Conservation (phyloP, 2,797 vertebrate genomes). For the Sebastes kiyomatsui region DNA sequence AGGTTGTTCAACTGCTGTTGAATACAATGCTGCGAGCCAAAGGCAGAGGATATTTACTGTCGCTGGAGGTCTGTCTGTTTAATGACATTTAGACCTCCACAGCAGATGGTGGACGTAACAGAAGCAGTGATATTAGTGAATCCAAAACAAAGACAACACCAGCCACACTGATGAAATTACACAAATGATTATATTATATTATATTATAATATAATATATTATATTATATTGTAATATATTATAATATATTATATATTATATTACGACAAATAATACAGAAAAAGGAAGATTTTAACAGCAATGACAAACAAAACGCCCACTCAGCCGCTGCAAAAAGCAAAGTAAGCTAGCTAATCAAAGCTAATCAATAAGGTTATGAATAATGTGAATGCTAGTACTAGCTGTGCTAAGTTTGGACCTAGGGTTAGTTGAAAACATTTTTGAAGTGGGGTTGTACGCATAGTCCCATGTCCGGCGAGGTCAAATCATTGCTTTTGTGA, state of each 20-base stretch:
- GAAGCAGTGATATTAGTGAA: slow-evolving; percentile 12
- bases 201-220: too few species aligned
- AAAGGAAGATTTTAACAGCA: not conserved
- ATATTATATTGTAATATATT: too few species aligned
- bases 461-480: too few species aligned
- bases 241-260: too few species aligned
- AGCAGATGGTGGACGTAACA: slow-evolving; percentile 52
- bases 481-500: too few species aligned
- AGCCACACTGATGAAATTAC: slow-evolving; percentile 1
- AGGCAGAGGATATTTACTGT: slow-evolving; percentile 7
- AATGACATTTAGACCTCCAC: slow-evolving; percentile 42
- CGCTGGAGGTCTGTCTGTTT: slow-evolving; percentile 38
- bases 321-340: too few species aligned
- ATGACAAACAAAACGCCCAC: not conserved
- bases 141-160: slow-evolving; percentile 18
- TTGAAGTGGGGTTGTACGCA: too few species aligned
- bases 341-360: not conserved
- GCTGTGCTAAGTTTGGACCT: too few species aligned
- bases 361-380: not conserved
- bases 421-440: too few species aligned
- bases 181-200: not conserved
- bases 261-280: slow-evolving; percentile 1
- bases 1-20: slow-evolving; percentile 3
- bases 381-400: too few species aligned
- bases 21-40: slow-evolving; percentile 10